A percentile compares a stretch with the other conserved stretches of the same genome.
phyloP scores from a whole-genome alignment of 2,113 vertebrate species.

The Trochalopteron elliotii region DNA sequence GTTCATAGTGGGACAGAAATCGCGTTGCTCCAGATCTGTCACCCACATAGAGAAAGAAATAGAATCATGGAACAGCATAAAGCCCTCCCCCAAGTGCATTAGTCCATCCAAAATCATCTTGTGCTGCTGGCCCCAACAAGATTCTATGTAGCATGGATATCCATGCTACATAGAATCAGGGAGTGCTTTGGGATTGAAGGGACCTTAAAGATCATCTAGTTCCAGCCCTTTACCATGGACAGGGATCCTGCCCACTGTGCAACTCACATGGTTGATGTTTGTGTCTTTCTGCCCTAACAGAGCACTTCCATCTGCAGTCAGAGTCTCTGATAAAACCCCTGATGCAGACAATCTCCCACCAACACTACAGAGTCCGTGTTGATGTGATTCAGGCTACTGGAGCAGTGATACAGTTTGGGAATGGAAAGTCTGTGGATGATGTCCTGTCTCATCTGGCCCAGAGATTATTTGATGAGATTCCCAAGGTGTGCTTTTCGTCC shows the following conservation, averaged over 20 bases:
- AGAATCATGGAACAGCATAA: background rate
- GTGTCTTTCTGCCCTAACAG: constrained; percentile 69
- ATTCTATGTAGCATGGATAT: background rate
- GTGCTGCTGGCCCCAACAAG: no score
- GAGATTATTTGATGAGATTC: constrained; percentile 91
- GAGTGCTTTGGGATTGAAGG: background rate
- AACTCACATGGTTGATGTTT: background rate
- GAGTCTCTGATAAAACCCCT: constrained; percentile 89
- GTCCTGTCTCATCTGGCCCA: constrained; percentile 93
- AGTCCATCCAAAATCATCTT: background rate
- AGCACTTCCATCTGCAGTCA: constrained; percentile 93
- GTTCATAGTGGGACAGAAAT: fast-evolving
- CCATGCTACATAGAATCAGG: background rate
- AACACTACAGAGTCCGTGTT: constrained; percentile 90
- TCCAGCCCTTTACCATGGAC: background rate
- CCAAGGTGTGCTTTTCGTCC: constrained; percentile 76
- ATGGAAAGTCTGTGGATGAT: constrained; percentile 86
- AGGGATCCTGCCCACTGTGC: background rate
- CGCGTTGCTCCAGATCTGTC: background rate
- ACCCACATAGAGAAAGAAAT: background rate
- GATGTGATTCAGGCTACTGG: constrained; percentile 87
- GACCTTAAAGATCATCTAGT: background rate
- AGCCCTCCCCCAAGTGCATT: background rate
- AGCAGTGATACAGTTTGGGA: constrained; percentile 84
- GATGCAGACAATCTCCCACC: constrained; percentile 90